Conservation (phyloP, 2,888 invertebrate species). For the Chironomus tentans region DNA sequence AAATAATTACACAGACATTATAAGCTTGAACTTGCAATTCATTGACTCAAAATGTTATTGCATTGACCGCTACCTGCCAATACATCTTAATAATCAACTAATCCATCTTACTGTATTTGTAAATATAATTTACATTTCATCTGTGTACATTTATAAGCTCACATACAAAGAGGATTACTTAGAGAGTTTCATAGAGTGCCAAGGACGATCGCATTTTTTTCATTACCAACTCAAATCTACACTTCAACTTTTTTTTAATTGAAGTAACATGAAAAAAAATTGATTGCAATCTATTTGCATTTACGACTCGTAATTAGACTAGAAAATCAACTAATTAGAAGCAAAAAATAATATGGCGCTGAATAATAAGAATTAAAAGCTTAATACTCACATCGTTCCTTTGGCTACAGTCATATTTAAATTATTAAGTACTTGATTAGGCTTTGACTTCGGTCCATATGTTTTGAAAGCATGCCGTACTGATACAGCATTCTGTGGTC, state of each 20-base stretch:
- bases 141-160: not conserved
- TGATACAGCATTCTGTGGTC: constrained; percentile 75
- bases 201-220: not conserved
- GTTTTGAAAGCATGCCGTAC: constrained; percentile 82
- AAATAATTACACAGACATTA: too few species aligned
- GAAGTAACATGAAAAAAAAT: not conserved
- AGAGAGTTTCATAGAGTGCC: not conserved
- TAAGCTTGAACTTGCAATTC: too few species aligned
- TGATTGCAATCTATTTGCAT: constrained; percentile 8
- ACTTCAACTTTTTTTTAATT: not conserved
- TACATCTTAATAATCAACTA: too few species aligned
- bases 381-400: constrained; percentile 80
- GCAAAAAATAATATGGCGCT: not conserved
- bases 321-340: not conserved
- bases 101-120: not conserved
- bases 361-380: not conserved
- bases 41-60: too few species aligned
- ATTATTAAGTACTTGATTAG: constrained; percentile 77
- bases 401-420: constrained; percentile 89
- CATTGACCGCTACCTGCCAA: too few species aligned
- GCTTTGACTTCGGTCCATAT: constrained; percentile 79
- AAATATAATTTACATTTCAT: not conserved
- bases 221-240: not conserved
- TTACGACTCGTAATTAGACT: not conserved
- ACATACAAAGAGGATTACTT: not conserved